phyloP scores from a whole-genome alignment of 2,797 vertebrate species.

The Poecilia gillii region DNA sequence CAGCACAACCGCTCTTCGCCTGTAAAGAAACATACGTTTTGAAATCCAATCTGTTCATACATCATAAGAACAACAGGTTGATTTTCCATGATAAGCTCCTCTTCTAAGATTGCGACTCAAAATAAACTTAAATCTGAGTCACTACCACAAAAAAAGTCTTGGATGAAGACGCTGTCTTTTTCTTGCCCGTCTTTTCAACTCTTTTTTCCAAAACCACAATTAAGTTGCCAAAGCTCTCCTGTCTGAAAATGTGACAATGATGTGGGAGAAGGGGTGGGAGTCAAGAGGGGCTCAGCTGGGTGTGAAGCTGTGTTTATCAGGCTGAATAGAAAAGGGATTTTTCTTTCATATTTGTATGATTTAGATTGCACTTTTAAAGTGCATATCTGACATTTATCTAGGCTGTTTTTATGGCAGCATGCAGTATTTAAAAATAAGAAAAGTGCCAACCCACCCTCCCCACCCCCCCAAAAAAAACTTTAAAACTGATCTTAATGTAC shows the following conservation, averaged over 20 bases:
- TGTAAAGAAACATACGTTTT: not conserved
- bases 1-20: not conserved
- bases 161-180: slow-evolving; percentile 27
- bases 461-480: not conserved
- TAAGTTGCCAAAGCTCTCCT: slow-evolving; percentile 18
- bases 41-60: not conserved
- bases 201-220: slow-evolving; percentile 18
- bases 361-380: slow-evolving; percentile 37
- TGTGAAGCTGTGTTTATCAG: slow-evolving; percentile 50
- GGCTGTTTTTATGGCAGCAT: not conserved
- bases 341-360: slow-evolving; percentile 51
- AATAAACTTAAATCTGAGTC: slow-evolving; percentile 4
- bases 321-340: slow-evolving; percentile 38
- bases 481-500: not conserved
- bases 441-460: not conserved
- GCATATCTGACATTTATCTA: not conserved
- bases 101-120: not conserved
- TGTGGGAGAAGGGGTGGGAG: slow-evolving; percentile 51
- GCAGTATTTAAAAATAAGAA: not conserved
- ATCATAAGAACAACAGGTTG: not conserved
- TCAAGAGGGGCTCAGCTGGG: slow-evolving; percentile 34
- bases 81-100: slow-evolving; percentile 14
- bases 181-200: slow-evolving; percentile 15
- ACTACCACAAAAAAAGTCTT: slow-evolving; percentile 23
- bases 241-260: slow-evolving; percentile 46